Evolutionary conservation across 2,888 invertebrate species (phyloP), one percentile per base, ranked within the genome.

Genomic region (Notodonta ziczac): DNA sequence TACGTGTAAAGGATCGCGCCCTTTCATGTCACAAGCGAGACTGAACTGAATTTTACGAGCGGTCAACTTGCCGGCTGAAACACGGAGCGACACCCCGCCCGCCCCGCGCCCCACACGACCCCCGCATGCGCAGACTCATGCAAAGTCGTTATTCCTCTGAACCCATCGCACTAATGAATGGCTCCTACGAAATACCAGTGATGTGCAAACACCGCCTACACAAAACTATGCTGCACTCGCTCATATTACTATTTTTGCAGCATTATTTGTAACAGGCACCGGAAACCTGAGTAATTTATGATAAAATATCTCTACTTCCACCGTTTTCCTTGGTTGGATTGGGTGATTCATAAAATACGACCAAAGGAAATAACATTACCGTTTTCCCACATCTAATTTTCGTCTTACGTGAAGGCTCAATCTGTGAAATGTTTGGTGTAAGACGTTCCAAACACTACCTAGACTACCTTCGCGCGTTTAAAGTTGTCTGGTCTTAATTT

Each of bases 21-120:
- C 94, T 94, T 89, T 94, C 94, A 94, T 94, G 94, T 92, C 94
- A 94, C 94, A 93, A 89, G 86, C 88, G 89, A 93, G 93, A 94
- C 94, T 94, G 90, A 88, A 94, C 94, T 94, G 90, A 88, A 87
- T 79, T 74, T 78, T 77, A 80, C 75, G 76, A 80, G 80, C 79
- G 76, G 79, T 80, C 77, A 78, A 76, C 81, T 80, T 77, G 85
- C 82, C 84, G 85, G 86, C 91, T 90, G 90, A 91, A 91, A 88
- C 84, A 81, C 83, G 81, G 84, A 85, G 81, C 80, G 73, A 70
- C 74, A 76, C 82, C 85, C 81, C 80, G 69, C 81, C 58, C 70
- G 69, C 81, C 58, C 70, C 67, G 72, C 79, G 77, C 61, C 67
- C 74, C 72, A 70, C 72, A 55, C 68, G 69, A 64, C 66, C 69